A percentile compares a stretch with the other conserved stretches of the same genome.
Conservation (phyloP, 2,113 vertebrate species). For the Osmerus eperlanus region DNA sequence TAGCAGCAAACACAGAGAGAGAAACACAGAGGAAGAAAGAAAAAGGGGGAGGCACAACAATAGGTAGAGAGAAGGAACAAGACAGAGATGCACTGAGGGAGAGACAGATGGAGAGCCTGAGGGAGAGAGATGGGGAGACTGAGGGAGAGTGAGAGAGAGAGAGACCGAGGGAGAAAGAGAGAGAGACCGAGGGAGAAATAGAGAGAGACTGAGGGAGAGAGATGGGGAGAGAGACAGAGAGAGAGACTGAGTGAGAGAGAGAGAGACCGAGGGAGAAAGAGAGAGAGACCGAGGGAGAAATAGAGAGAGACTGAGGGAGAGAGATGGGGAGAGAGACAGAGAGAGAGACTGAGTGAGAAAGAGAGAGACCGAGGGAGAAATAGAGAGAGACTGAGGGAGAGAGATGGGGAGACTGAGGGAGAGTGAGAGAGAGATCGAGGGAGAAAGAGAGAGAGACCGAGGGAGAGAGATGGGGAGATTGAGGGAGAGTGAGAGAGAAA, state of each 20-base stretch:
- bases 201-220: no score
- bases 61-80: neutral
- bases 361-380: slow-evolving; percentile 10
- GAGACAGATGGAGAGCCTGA: slow-evolving; percentile 11
- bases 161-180: neutral
- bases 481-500: neutral
- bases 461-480: neutral
- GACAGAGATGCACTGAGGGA: slow-evolving; percentile 2
- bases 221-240: slow-evolving; percentile 3
- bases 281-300: no score
- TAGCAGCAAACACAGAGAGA: neutral
- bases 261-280: no score
- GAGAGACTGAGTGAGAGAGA: no score
- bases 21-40: slow-evolving; percentile 12
- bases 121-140: neutral
- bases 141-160: slow-evolving; percentile 16
- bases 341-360: slow-evolving; percentile 3
- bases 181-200: slow-evolving; percentile 13
- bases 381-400: no score
- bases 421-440: neutral
- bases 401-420: slow-evolving; percentile 7
- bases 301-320: slow-evolving; percentile 8
- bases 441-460: no score
- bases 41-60: neutral
- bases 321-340: neutral